Evolutionary conservation across 2,113 vertebrate species (phyloP).

Genomic region (Geococcyx californianus): DNA sequence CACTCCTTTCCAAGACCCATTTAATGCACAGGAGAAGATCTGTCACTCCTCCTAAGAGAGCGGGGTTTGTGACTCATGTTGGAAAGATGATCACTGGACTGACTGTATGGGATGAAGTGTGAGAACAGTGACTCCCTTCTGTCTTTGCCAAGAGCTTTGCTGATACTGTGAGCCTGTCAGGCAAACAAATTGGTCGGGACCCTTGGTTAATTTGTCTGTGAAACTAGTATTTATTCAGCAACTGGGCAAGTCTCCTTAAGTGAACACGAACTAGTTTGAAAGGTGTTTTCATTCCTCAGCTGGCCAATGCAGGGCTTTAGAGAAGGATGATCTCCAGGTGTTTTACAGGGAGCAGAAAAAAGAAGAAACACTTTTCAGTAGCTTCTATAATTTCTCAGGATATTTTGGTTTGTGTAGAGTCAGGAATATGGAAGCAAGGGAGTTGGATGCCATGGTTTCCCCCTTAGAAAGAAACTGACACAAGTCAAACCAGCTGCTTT

Average conservation of each 20-base stretch:
- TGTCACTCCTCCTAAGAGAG: neutral
- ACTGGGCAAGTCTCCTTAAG: neutral
- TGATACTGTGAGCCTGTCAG: neutral
- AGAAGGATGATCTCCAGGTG: neutral
- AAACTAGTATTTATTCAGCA: slow-evolving; percentile 6
- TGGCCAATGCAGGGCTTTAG: neutral
- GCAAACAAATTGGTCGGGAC: neutral
- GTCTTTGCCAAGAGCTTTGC: neutral
- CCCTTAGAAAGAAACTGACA: neutral
- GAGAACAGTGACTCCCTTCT: neutral
- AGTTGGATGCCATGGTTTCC: neutral
- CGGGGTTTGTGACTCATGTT: neutral
- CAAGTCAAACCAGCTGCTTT: neutral
- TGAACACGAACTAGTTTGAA: slow-evolving; percentile 22
- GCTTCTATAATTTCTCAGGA: neutral
- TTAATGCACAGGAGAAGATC: neutral
- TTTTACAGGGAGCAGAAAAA: neutral
- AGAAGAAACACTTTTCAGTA: neutral
- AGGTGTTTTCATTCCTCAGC: neutral
- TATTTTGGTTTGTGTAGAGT: neutral
- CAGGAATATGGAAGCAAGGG: neutral
- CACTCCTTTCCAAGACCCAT: neutral
- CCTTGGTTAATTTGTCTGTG: neutral
- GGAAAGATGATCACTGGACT: neutral
- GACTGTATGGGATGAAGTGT: neutral